Evolutionary conservation across 2,888 invertebrate species (phyloP), one percentile per base, ranked within the genome.

Genomic region (Pyrrhia umbra): DNA sequence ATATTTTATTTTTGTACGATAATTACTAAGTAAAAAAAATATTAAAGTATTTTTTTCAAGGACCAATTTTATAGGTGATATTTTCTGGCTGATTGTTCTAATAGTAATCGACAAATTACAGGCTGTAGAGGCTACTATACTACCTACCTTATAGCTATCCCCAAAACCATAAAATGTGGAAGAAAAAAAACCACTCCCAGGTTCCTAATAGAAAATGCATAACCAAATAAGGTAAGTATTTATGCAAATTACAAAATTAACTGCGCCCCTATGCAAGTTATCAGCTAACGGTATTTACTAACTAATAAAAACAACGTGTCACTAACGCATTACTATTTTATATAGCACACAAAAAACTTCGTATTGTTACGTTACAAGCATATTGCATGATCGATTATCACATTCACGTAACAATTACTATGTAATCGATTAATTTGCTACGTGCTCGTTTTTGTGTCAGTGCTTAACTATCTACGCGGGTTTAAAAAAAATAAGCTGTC

Each of bases 301-400:
- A 51, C 42, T 45, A 5, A n/a, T n/a, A n/a, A 51, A 21, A 68
- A 56, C 68, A 40, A 52, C 54, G 54, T 58, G 58, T 49, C 10
- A 59, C 27, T 47, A 68, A 51, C 51, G 46, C 27, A 64, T 64
- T 20, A 40, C 45, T 27, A 56, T 52, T 39, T 39, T 25, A 67
- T 49, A 42, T 51, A 16, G 54, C 68, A 68, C 74, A 74, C 49
- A 72, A 72, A 67, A 61, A 64, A 23, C 52, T 23, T 68, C 23
- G 54, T 62, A 51, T 30, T 37, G 47, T 72, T 51, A 68, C 58
- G 34, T 61, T 63, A 58, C 50, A 27, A 39, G 45, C 15, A 49
- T 57, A 42, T 80, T 78, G 78, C 79, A 70, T 79, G 78, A 76
- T 76, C 76, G 70, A 78, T 78, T 76, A 76, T 57, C 40, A 46